Base-by-base conservation (phyloP, 2,113 vertebrate species). In the Stictonetta naevosa region DNA sequence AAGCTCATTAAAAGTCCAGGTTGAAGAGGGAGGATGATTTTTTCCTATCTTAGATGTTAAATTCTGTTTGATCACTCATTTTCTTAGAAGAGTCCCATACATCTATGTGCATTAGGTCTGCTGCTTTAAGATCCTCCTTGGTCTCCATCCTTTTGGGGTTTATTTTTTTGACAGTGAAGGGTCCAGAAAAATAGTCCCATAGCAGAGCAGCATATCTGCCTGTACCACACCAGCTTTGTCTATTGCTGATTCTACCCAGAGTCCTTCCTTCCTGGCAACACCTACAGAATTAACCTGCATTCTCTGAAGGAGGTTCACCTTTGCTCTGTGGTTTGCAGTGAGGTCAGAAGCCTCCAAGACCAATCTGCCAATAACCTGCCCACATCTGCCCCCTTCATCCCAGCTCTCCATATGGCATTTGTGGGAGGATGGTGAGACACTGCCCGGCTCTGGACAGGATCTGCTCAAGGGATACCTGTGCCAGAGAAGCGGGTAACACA, bases 321-420 rank as follows among this genome's bases (percentile, higher is more conserved):
- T 31, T 74, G 5, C 12, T 75, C 28, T 53, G 36, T 48, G 46
- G 14, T 46, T 84, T 73, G 31, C 36, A 63, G 31, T 4, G 44
- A 72, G 40, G 22, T 34, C 25, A 80, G 67, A 83, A 74, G 52
- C 53, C 6, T 52, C 46, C 25, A 40, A 10, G 33, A 21, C 31
- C 63, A 4, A 4, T n/a, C 40, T 55, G 9, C n/a, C 38, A 25
- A 4, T 22, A 10, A 26, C 4, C 62, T 87, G 28, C 5, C 33
- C 55, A 10, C 29, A 23, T 15, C 34, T 83, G 33, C 40, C 34
- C 88, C 19, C 25, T 42, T 20, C 26, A 68, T 8, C n/a, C 5
- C 5, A 7, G 0, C 10, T 21, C 31, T 56, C 60, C 2, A 1
- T 19, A 56, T 16, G 2, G 2, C 11, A 53, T 62, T 0, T 1